Base-by-base conservation (phyloP, 1,140 invertebrate genomes). In the Whitmania pigra region DNA sequence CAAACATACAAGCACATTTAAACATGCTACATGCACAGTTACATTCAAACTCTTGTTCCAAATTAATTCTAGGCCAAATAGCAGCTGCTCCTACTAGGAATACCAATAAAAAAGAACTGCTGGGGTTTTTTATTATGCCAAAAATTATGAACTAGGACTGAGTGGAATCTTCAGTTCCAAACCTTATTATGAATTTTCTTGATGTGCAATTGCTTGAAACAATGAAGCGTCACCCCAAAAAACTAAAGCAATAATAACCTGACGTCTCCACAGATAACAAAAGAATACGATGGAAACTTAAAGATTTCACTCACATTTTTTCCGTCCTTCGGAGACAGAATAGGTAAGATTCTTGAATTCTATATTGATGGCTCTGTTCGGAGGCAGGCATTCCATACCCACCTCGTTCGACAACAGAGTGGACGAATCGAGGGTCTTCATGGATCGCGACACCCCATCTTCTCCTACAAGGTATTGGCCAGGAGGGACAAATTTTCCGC, bases 321-420 rank as follows among this genome's bases (percentile, higher is more conserved):
- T 87, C 75, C 89, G 86, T 31, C 90, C 89, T 76, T 91, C 89
- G 69, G 89, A 88, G 18, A 93, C 89, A 29, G 89, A 90, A 82
- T 92, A 93, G 15, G 88, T 88, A 43, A 93, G 84, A 78, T 92
- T 87, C 68, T 85, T 86, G 82, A 93, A 94, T 82, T 91, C 88
- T 74, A 94, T 90, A 80, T 93, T 89, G 49, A 93, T 89, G 63
- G 90, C 89, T 36, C 89, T 89, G 63, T 90, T 85, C 77, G 89
- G 88, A 4, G 89, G 88, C 68, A 93, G 83, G 79, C 90, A 88
- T 55, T 88, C 88, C 72, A 92, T 82, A 43, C 88, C 80, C 17
- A 53, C 36, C 18, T 36, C 63, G n/a, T 67, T 25, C 36, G 72
- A 53, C 17, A 67, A 53, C n/a, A 73, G 13, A 25, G 25, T 69